phyloP scores from a whole-genome alignment of 1,140 invertebrate species.

The Trichonephila clavata region DNA sequence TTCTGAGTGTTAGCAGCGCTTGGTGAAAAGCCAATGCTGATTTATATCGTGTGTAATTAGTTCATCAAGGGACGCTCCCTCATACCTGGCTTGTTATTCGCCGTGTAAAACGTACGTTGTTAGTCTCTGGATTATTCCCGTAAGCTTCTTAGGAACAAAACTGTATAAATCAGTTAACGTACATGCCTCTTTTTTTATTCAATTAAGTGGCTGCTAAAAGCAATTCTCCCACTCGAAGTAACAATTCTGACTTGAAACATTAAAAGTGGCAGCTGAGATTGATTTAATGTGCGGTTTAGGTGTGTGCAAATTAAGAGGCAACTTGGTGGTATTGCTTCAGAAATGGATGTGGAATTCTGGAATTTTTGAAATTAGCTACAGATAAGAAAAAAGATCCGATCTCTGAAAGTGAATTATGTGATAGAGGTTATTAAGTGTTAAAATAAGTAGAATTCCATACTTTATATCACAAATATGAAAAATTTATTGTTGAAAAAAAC shows the following conservation, averaged over 20 bases:
- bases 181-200: not conserved
- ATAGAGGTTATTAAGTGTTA: too few relatives aligned
- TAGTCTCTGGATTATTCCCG: not conserved
- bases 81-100: not conserved
- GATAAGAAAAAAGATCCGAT: too few relatives aligned
- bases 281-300: not conserved
- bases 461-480: too few relatives aligned
- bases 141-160: not conserved
- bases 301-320: too few relatives aligned
- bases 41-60: slow-evolving; percentile 46
- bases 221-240: not conserved
- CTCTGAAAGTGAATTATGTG: too few relatives aligned
- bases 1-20: not conserved
- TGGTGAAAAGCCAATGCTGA: slow-evolving; percentile 30
- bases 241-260: not conserved
- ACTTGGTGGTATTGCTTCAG: too few relatives aligned
- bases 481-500: too few relatives aligned
- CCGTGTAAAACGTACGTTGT: not conserved
- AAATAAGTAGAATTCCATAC: too few relatives aligned
- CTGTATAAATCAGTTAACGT: not conserved
- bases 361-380: too few relatives aligned
- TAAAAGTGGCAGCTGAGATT: not conserved
- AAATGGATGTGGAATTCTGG: too few relatives aligned
- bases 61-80: slow-evolving; percentile 43
- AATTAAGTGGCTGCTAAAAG: not conserved